These are phyloP conservation scores for Fregetta grallaria DNA, from an alignment of 2,113 vertebrate genomes.

Conservation along the genomic window DNA sequence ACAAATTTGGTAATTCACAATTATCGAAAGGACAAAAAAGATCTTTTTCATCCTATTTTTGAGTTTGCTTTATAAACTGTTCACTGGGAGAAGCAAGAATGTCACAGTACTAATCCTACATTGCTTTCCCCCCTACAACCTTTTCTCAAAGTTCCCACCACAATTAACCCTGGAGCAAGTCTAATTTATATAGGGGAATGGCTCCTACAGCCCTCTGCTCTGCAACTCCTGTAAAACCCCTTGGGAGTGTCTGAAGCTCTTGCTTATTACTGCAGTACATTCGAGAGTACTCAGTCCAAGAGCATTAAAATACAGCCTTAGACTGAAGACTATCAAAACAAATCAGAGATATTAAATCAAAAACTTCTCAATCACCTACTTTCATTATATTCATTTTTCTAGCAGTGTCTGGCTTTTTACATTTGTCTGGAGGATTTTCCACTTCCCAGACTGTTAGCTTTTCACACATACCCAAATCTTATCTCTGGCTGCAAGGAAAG, in stretches of 20 bases:
- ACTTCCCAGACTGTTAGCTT: not conserved
- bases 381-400: not conserved
- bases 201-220: no score
- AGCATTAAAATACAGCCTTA: not conserved
- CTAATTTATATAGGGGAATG: not conserved
- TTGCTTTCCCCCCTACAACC: fast-evolving
- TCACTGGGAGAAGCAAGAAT: not conserved
- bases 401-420: not conserved
- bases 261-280: not conserved
- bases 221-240: not conserved
- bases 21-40: not conserved
- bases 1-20: not conserved
- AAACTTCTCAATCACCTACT: not conserved
- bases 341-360: not conserved
- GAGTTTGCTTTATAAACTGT: not conserved
- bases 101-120: not conserved
- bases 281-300: not conserved
- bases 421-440: not conserved
- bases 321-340: not conserved
- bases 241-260: not conserved
- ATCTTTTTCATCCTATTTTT: not conserved
- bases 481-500: not conserved
- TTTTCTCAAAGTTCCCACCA: not conserved
- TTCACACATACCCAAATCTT: not conserved
- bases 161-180: not conserved